These are phyloP conservation scores for Sternotherus odoratus DNA, from an alignment of 2,797 vertebrate genomes.

Conservation along the genomic window DNA sequence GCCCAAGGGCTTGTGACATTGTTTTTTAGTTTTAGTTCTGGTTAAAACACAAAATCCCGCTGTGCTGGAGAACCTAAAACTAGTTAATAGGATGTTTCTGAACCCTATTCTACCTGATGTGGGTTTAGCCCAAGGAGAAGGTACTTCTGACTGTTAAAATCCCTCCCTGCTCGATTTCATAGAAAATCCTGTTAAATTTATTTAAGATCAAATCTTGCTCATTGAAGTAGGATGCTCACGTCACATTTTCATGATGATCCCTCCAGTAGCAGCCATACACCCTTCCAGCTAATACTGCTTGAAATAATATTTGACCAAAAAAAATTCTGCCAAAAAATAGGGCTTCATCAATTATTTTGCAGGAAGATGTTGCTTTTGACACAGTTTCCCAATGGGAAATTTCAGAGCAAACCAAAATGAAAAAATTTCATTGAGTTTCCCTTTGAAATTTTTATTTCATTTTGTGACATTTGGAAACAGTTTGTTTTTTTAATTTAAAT, in stretches of 20 bases:
- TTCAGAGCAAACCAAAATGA: neutral
- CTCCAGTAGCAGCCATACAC: neutral
- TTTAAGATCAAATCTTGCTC: slow-evolving; percentile 28
- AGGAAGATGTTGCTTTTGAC: neutral
- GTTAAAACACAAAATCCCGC: slow-evolving; percentile 15
- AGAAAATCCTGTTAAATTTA: slow-evolving; percentile 17
- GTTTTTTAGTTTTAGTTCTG: neutral
- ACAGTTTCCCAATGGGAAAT: neutral
- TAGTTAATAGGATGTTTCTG: neutral
- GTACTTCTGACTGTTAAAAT: neutral
- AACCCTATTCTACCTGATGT: neutral
- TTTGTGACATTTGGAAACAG: neutral
- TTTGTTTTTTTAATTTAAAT: too few species aligned
- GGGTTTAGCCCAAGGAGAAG: neutral
- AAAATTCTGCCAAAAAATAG: neutral
- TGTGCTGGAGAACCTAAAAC: neutral
- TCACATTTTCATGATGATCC: neutral
- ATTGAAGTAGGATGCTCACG: neutral
- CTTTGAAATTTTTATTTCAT: neutral
- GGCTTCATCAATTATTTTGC: neutral
- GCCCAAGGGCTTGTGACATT: neutral
- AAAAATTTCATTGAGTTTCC: neutral
- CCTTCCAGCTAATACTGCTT: neutral
- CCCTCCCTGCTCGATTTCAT: slow-evolving; percentile 19
- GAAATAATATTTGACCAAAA: neutral